Base-by-base conservation (phyloP, 2,113 vertebrate species). In the Rhinopomastus cyanomelas region DNA sequence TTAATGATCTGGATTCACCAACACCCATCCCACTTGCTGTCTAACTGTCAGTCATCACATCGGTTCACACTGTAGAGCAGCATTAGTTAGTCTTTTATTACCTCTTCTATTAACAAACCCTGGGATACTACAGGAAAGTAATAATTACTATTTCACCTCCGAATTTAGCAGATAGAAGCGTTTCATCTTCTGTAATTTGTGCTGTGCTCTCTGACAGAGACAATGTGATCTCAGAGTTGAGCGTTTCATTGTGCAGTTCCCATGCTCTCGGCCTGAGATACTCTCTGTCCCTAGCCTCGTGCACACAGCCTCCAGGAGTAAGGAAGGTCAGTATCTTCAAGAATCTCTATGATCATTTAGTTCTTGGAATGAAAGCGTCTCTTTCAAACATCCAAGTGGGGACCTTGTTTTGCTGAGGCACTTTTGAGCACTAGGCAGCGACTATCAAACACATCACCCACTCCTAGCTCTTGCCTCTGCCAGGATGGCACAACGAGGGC, bases 121-220 rank as follows among this genome's bases (percentile, higher is more conserved):
- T 75, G 30, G 16, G 30, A 53, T 65, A 74, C 93, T 56, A 91
- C 17, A 61, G 61, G 53, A 85, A 83, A 93, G 88, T 65, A 67
- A 74, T 74, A 89, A 89, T 83, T 85, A 82, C 26, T 66, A 82
- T 85, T 93, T 23, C 53, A 78, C 32, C 46, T 81, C 68, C 57
- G 77, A 91, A 85, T 92, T 89, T 53, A 85, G 30, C 68, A 92
- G 57, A 22, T n/a, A 91, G 82, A 81, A 87, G 74, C 68, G 68
- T 57, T 92, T 71, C 1, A 79, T 72, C 61, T 57, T 9, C 27
- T 64, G 29, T 46, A 65, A 85, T 88, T 90, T 79, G 25, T 59
- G 57, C 52, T 1, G 3, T 75, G 34, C 30, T 71, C 52, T 88
- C 68, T 42, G 11, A 49, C 62, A 79, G 61, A 90, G 74, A 60